Base-by-base conservation (phyloP, 2,888 invertebrate species). In the Aporophyla nigra region DNA sequence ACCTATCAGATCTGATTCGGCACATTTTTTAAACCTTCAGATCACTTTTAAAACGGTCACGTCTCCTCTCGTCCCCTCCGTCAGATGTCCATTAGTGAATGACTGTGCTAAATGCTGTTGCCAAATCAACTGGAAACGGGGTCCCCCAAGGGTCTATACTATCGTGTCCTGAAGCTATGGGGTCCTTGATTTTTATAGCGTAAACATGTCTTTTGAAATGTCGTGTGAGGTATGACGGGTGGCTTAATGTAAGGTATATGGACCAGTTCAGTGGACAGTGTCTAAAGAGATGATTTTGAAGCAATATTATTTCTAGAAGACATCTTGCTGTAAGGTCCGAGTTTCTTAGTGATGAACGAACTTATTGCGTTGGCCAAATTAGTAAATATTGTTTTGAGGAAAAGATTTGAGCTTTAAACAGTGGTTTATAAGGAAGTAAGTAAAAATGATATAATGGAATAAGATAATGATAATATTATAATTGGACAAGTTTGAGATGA, bases 101-200 rank as follows among this genome's bases (percentile, higher is more conserved):
- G 92, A 92, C 87, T 86, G 71, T 80, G 80, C 85, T 80, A 86
- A 88, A 88, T 74, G 78, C 66, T 79, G 76, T 53, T 83, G 83
- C 78, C 84, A 91, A 92, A 91, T 92, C 91, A 88, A 87, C 85
- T 90, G 91, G 90, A 92, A 91, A 87, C 78, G 84, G 85, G 77
- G 77, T 83, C 58, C 82, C 74, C 67, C 74, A 71, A 78, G 69
- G 80, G 70, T 66, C 49, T 63, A 67, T 77, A 71, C 71, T 76
- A 75, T 79, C 74, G 72, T 74, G 66, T 56, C 73, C 74, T 85
- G 71, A 59, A 68, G 85, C 75, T 81, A 71, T 66, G 61, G 76
- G 61, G 46, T 21, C n/a, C 53, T 71, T 85, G 82, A 81, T 81
- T 85, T 82, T 85, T 85, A 85, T 71, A n/a, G 65, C 58, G 85